Conservation (phyloP, 2,113 vertebrate species). For the Potamarius usumacintae region DNA sequence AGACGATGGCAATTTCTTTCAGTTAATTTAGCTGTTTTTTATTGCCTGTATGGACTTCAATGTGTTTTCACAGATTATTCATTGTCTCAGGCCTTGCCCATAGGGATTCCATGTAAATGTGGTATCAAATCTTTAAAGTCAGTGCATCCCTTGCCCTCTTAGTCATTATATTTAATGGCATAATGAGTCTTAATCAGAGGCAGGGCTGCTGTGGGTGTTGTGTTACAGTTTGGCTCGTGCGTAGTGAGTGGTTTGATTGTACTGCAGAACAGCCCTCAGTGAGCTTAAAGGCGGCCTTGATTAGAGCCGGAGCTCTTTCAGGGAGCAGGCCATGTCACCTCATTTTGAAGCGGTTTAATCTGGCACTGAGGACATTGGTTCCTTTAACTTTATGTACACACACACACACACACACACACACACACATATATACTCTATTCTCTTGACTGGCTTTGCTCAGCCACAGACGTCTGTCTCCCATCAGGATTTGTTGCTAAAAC, state of each 20-base stretch:
- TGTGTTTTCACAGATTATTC: not conserved
- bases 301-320: slow-evolving; percentile 52
- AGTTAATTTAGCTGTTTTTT: not conserved
- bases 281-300: slow-evolving; percentile 58
- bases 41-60: not conserved
- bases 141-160: slow-evolving; percentile 45
- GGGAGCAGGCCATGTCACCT: slow-evolving; percentile 66
- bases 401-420: not conserved
- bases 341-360: slow-evolving; percentile 74
- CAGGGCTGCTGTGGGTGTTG: slow-evolving; percentile 58
- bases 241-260: slow-evolving; percentile 54
- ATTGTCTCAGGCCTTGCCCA: not conserved
- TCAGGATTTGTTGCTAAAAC: slow-evolving; percentile 41
- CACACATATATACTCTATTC: slow-evolving; percentile 15
- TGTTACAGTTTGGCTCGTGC: slow-evolving; percentile 56
- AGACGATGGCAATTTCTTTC: slow-evolving; percentile 7
- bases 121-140: slow-evolving; percentile 29
- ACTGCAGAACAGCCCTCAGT: slow-evolving; percentile 50
- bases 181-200: slow-evolving; percentile 65
- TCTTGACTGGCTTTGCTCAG: slow-evolving; percentile 43
- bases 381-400: slow-evolving; percentile 61
- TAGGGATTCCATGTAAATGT: not conserved
- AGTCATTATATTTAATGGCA: slow-evolving; percentile 56
- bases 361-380: slow-evolving; percentile 69
- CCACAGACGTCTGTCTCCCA: slow-evolving; percentile 46